Evolutionary conservation across 2,113 vertebrate species (phyloP).

Genomic region (Plotosus lineatus): DNA sequence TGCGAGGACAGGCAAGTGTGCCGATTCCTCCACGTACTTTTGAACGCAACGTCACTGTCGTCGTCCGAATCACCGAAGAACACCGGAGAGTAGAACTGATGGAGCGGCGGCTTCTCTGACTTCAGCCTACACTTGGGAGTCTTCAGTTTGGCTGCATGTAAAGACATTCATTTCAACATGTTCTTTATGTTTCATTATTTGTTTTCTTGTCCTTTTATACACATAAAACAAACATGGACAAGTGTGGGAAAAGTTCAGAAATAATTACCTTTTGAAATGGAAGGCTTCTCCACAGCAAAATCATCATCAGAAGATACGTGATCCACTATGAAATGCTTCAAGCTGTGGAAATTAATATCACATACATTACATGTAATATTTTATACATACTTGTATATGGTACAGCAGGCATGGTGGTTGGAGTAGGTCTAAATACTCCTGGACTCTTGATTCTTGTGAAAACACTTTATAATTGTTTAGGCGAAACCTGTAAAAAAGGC

Average conservation of each 20-base stretch:
- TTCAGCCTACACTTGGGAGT: conserved; percentile 46
- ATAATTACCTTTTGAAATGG: conserved; percentile 61
- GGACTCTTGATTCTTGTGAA: background rate
- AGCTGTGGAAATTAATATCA: conserved; percentile 53
- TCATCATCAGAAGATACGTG: conserved; percentile 70
- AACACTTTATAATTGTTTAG: background rate
- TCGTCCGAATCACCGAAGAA: conserved; percentile 75
- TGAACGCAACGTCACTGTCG: conserved; percentile 68
- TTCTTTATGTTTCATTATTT: background rate
- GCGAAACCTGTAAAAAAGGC: background rate
- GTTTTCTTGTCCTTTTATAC: background rate
- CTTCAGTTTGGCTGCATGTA: conserved; percentile 46
- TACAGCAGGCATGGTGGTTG: too few species aligned
- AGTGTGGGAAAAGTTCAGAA: background rate
- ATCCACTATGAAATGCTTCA: conserved; percentile 70
- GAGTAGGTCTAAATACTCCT: background rate
- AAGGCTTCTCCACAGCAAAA: conserved; percentile 60
- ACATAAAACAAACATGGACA: background rate
- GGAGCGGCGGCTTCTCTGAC: conserved; percentile 50
- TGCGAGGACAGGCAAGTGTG: conserved; percentile 31
- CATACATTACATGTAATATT: background rate
- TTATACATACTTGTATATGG: too few species aligned
- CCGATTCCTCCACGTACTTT: conserved; percentile 70
- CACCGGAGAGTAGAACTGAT: conserved; percentile 63
- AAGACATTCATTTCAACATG: background rate